Conservation (phyloP, 2,113 vertebrate genomes). For the Himantopus leucocephalus region DNA sequence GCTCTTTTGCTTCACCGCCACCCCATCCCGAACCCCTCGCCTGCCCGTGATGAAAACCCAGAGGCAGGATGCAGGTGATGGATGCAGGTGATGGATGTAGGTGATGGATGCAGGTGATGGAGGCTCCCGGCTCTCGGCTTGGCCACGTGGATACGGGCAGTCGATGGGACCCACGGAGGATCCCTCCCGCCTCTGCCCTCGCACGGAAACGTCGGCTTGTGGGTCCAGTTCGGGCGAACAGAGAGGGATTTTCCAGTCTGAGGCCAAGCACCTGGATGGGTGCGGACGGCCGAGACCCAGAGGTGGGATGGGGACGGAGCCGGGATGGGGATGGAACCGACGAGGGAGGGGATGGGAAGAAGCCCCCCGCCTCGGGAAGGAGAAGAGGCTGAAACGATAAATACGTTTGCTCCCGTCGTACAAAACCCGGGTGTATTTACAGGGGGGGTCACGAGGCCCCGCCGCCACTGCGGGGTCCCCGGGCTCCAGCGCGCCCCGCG, state of each 20-base stretch:
- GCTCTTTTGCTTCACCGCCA: background rate
- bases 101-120: background rate
- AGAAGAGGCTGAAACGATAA: background rate
- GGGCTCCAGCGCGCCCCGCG: background rate
- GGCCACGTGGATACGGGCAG: rapidly evolving
- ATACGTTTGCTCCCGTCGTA: background rate
- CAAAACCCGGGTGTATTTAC: constrained; percentile 43
- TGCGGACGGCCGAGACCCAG: background rate
- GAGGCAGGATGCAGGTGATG: background rate
- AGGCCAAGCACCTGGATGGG: background rate
- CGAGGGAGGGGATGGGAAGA: background rate
- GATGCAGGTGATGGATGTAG: background rate
- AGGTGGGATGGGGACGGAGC: background rate
- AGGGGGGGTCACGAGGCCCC: background rate
- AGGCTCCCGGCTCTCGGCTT: rapidly evolving
- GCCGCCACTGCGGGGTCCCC: rapidly evolving
- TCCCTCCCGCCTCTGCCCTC: background rate
- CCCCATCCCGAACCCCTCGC: rapidly evolving
- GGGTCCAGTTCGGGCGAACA: rapidly evolving
- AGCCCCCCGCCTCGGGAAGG: background rate
- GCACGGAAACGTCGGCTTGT: background rate
- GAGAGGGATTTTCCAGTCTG: background rate
- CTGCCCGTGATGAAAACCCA: rapidly evolving
- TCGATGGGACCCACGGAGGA: rapidly evolving
- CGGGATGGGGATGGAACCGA: background rate